These are phyloP conservation scores for Apomyelois bistriatella DNA, from an alignment of 2,888 invertebrate genomes.

Conservation along the genomic window DNA sequence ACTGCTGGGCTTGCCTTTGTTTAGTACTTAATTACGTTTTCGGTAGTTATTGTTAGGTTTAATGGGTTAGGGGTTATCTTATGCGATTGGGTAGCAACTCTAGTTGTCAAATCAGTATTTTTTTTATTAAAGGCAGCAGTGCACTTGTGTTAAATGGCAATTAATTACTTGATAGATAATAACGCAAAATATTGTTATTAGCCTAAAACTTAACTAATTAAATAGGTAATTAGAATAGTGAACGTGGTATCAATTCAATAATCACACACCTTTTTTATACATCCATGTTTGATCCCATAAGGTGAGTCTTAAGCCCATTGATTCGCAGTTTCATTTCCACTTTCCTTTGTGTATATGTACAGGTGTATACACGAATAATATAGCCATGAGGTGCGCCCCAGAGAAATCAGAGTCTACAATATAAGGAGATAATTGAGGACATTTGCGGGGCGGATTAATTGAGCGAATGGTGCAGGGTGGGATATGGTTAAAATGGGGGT, in stretches of 20 bases:
- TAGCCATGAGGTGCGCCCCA: constrained; percentile 7
- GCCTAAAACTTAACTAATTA: no score
- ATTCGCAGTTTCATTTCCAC: constrained; percentile 39
- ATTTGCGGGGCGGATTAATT: constrained; percentile 12
- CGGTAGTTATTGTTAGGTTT: not conserved
- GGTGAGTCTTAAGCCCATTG: not conserved
- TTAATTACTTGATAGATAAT: no score
- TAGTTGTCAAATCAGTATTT: not conserved
- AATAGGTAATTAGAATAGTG: no score
- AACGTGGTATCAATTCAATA: no score
- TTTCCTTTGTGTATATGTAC: constrained; percentile 32
- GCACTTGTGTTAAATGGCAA: no score
- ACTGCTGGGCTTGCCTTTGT: constrained; percentile 17
- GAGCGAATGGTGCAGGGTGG: constrained; percentile 10
- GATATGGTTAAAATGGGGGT: constrained; percentile 40
- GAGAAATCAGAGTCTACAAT: constrained; percentile 13
- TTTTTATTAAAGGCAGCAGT: no score
- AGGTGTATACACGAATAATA: not conserved
- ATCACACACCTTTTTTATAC: no score
- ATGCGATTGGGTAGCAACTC: not conserved
- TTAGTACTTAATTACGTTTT: constrained; percentile 8
- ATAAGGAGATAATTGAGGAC: constrained; percentile 10
- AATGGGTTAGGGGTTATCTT: no score
- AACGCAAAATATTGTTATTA: no score
- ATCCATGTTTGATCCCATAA: no score